Evolutionary conservation across 2,797 vertebrate genomes (phyloP).

Genomic region (Rhynchonycteris naso): DNA sequence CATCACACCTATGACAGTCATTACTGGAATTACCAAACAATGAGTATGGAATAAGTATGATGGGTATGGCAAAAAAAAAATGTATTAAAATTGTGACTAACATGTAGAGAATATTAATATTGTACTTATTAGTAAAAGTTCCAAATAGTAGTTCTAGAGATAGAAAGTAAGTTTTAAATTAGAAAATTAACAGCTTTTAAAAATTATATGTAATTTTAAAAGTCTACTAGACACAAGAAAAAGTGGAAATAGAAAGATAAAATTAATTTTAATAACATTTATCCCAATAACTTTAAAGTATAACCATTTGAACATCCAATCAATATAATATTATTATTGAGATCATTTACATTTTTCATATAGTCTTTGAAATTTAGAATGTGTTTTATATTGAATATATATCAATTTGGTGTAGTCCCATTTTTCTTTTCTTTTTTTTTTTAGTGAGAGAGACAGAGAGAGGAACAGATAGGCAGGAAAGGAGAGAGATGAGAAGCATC

Average conservation of each 20-base stretch:
- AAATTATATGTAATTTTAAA: not conserved
- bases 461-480: too few species aligned
- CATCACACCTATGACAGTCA: not conserved
- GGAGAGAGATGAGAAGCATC: too few species aligned
- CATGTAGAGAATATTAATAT: not conserved
- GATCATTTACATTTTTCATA: not conserved
- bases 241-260: not conserved
- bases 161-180: constrained; percentile 45
- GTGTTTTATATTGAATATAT: not conserved
- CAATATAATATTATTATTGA: not conserved
- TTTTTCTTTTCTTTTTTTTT: too few species aligned
- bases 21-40: not conserved
- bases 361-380: not conserved
- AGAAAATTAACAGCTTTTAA: not conserved
- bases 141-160: not conserved
- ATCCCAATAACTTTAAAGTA: not conserved
- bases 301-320: not conserved
- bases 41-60: not conserved
- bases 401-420: not conserved
- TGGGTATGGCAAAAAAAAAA: not conserved
- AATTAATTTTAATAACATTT: not conserved
- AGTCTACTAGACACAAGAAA: not conserved
- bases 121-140: not conserved
- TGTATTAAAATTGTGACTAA: not conserved
- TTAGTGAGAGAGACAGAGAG: too few species aligned